These are phyloP conservation scores for Lagopus muta DNA, from an alignment of 2,113 vertebrate genomes.

Conservation along the genomic window DNA sequence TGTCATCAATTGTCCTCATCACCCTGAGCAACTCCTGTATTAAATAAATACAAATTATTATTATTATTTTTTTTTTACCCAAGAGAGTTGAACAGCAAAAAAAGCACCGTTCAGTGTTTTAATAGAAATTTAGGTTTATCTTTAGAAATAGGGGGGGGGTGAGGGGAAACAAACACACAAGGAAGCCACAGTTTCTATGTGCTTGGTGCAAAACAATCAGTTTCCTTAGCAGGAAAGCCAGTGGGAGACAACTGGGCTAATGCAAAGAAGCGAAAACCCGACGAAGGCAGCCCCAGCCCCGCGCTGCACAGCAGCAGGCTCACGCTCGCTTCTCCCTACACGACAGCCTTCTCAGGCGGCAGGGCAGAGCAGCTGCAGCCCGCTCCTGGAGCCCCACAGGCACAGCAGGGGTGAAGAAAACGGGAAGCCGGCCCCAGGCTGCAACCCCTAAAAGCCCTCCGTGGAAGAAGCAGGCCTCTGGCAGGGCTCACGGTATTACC, in stretches of 20 bases:
- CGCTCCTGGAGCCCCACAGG: not conserved
- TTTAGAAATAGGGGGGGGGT: not conserved
- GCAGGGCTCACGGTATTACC: not conserved
- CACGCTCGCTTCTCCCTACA: not conserved
- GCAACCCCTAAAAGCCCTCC: too few relatives aligned
- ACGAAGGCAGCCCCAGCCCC: not conserved
- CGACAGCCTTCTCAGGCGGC: not conserved
- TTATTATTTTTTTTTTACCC: not conserved
- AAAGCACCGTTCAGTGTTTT: not conserved
- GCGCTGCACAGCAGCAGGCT: too few relatives aligned
- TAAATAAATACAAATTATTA: not conserved
- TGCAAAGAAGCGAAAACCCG: rapidly evolving
- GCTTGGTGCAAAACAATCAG: rapidly evolving
- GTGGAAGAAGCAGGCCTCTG: not conserved
- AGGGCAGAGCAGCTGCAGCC: too few relatives aligned
- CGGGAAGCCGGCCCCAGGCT: too few relatives aligned
- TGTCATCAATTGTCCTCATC: conserved; percentile 96
- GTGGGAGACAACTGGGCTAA: too few relatives aligned
- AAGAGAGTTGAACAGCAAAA: not conserved
- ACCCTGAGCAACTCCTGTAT: conserved; percentile 90
- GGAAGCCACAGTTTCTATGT: rapidly evolving
- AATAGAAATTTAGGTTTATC: not conserved
- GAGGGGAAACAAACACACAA: not conserved
- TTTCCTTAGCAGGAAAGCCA: not conserved
- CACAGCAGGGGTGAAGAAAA: not conserved